phyloP scores from a whole-genome alignment of 2,797 vertebrate species.

The Amphiprion clarkii region DNA sequence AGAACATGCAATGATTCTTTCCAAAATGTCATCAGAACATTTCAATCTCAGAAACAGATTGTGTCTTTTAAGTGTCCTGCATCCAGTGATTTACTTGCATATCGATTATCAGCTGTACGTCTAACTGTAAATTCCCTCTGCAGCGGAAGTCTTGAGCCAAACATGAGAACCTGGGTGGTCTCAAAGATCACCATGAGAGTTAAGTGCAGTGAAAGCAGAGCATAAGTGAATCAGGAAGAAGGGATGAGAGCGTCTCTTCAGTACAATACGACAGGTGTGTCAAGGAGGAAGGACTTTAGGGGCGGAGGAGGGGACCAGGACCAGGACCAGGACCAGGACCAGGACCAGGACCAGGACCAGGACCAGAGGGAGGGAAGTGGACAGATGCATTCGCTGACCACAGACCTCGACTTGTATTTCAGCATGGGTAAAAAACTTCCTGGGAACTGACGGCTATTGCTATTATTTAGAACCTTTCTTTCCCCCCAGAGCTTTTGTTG shows the following conservation, averaged over 20 bases:
- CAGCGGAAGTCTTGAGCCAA: constrained; percentile 25
- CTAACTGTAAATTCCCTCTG: constrained; percentile 10
- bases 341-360: background rate
- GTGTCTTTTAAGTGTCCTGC: too few species aligned
- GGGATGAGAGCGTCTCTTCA: constrained; percentile 82
- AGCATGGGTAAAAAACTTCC: background rate
- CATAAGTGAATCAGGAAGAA: constrained; percentile 93
- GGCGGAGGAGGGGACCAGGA: constrained; percentile 74
- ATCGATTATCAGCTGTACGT: background rate
- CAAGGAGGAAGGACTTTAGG: constrained; percentile 44
- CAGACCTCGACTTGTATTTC: constrained; percentile 40
- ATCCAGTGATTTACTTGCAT: background rate
- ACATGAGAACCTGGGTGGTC: constrained; percentile 84
- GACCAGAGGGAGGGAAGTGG: background rate
- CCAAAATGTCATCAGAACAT: background rate
- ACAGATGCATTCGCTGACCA: constrained; percentile 40
- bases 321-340: background rate
- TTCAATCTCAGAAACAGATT: background rate
- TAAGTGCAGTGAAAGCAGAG: constrained; percentile 92
- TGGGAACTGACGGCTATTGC: background rate
- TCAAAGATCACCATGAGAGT: constrained; percentile 85
- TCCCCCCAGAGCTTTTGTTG: background rate
- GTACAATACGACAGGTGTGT: constrained; percentile 78
- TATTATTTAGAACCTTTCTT: background rate
- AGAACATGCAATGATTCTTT: background rate